These are phyloP conservation scores for Torymus tubicola DNA, from an alignment of 2,888 invertebrate species.

Conservation along the genomic window DNA sequence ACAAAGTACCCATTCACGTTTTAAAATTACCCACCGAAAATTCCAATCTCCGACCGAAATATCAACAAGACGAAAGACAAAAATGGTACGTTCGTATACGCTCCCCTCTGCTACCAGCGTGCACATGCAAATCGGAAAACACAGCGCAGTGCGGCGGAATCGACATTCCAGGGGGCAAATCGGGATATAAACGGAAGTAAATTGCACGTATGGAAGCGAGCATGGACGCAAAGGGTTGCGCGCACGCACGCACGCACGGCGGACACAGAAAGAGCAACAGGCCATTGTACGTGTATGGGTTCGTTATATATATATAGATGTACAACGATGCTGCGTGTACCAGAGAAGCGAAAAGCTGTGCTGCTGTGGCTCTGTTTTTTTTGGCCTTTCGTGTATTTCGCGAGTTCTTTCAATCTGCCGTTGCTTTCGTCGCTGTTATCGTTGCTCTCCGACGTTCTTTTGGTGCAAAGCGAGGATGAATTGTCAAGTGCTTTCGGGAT, in stretches of 20 bases:
- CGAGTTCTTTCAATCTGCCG: slow-evolving; percentile 4
- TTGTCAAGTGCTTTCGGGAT: too few relatives aligned
- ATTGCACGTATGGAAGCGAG: slow-evolving; percentile 16
- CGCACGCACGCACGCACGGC: background rate
- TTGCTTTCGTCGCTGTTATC: background rate
- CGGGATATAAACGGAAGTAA: slow-evolving; percentile 27
- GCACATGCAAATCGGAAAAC: too few relatives aligned
- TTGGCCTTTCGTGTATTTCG: background rate
- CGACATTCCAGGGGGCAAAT: slow-evolving; percentile 22
- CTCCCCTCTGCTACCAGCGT: too few relatives aligned
- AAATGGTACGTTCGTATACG: background rate
- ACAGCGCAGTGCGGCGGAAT: background rate
- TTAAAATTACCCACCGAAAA: background rate
- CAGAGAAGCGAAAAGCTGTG: slow-evolving; percentile 29
- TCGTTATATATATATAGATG: too few relatives aligned
- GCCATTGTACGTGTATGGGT: slow-evolving; percentile 39
- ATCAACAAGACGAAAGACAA: background rate
- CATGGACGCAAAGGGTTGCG: background rate
- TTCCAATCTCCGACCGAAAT: background rate
- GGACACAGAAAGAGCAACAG: slow-evolving; percentile 49
- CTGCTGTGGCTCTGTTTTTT: background rate
- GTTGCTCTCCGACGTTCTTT: too few relatives aligned
- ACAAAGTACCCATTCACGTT: background rate
- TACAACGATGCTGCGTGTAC: background rate
- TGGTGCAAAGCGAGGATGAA: too few relatives aligned